phyloP scores from a whole-genome alignment of 2,797 vertebrate genomes.

The Falco berigora region DNA sequence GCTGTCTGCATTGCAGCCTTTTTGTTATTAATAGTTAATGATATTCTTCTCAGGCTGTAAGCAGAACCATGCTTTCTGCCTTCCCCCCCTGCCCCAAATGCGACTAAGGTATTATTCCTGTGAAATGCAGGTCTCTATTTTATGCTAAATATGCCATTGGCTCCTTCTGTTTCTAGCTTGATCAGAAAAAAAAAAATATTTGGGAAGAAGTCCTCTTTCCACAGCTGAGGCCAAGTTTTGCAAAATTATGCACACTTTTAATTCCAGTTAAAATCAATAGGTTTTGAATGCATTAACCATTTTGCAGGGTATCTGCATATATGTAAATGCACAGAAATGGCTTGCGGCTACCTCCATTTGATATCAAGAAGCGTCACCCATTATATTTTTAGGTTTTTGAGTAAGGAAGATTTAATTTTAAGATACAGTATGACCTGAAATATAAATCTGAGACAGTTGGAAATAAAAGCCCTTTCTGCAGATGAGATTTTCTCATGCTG shows the following conservation, averaged over 20 bases:
- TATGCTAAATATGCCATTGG: not conserved
- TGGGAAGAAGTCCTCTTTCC: not conserved
- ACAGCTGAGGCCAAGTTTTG: not conserved
- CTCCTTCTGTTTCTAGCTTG: not conserved
- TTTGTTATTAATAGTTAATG: slow-evolving; percentile 65
- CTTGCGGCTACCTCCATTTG: not conserved
- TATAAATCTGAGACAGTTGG: not conserved
- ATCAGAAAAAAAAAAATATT: not conserved
- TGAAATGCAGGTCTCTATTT: not conserved
- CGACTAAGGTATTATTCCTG: not conserved
- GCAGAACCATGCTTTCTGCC: slow-evolving; percentile 12
- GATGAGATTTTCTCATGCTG: not conserved
- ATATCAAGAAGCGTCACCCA: not conserved
- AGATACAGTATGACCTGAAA: not conserved
- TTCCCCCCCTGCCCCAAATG: not conserved
- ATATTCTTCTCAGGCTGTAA: slow-evolving; percentile 30
- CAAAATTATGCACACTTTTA: not conserved
- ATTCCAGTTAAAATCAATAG: not conserved
- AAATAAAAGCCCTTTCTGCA: not conserved
- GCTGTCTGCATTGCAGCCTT: slow-evolving; percentile 63
- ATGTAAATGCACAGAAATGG: not conserved
- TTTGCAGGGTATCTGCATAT: not conserved
- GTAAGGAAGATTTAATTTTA: not conserved
- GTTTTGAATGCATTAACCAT: not conserved
- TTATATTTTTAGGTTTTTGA: not conserved